Evolutionary conservation across 2,113 vertebrate genomes (phyloP).

Genomic region (Pluvianellus socialis): DNA sequence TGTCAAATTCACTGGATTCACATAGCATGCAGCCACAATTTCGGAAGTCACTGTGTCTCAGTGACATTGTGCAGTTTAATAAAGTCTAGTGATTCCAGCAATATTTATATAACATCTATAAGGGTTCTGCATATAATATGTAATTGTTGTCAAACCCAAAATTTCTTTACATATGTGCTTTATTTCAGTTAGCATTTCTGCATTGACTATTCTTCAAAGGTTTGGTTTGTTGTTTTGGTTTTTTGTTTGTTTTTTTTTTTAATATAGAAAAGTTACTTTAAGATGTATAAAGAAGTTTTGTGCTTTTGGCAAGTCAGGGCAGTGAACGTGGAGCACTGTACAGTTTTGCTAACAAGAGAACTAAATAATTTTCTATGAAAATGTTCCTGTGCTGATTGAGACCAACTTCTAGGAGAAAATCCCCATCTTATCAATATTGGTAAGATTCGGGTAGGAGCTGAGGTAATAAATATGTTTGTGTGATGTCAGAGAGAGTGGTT

Average conservation of each 20-base stretch:
- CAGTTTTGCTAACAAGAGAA: not conserved
- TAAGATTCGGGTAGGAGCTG: not conserved
- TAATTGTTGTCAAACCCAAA: not conserved
- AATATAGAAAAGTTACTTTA: not conserved
- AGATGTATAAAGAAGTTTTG: not conserved
- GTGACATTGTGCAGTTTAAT: not conserved
- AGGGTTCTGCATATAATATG: not conserved
- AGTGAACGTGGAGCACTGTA: not conserved
- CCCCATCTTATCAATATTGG: not conserved
- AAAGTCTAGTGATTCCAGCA: not conserved
- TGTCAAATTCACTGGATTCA: not conserved
- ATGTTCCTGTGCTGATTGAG: not conserved
- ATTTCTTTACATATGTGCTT: not conserved
- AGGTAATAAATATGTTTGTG: not conserved
- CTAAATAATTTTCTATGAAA: not conserved
- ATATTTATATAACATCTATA: not conserved
- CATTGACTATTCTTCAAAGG: not conserved
- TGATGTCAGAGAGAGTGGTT: conserved; percentile 8
- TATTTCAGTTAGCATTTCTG: not conserved
- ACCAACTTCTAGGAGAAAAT: conserved; percentile 20
- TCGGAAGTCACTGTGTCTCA: not conserved
- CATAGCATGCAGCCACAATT: not conserved
- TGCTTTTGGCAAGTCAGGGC: not conserved
- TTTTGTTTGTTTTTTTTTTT: not conserved
- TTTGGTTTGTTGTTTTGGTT: not conserved